These are phyloP conservation scores for Percina caprodes DNA, from an alignment of 2,113 vertebrate genomes.

Conservation along the genomic window DNA sequence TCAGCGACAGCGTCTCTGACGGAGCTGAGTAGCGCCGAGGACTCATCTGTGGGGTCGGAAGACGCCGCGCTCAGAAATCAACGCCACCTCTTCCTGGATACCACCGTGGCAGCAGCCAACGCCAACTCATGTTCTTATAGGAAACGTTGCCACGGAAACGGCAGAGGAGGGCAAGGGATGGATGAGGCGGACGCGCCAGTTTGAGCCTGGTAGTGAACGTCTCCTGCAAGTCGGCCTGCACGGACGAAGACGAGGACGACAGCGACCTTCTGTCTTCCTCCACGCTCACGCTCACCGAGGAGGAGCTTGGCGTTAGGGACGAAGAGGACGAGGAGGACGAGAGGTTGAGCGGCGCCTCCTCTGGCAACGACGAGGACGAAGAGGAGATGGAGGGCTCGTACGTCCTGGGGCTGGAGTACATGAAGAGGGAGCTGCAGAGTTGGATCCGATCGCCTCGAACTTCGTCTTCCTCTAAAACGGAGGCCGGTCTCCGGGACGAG, in stretches of 20 bases:
- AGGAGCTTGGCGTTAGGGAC: constrained; percentile 92
- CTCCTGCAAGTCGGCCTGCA: constrained; percentile 95
- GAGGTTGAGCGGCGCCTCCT: constrained; percentile 88
- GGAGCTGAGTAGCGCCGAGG: constrained; percentile 93
- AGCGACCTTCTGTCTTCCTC: constrained; percentile 98
- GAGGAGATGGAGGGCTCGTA: constrained; percentile 91
- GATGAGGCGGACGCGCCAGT: constrained; percentile 87
- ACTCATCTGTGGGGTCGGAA: constrained; percentile 93
- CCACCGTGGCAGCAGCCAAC: constrained; percentile 74
- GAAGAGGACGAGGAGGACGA: constrained; percentile 92
- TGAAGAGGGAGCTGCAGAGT: constrained; percentile 92
- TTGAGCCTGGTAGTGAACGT: constrained; percentile 99
- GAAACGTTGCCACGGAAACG: constrained; percentile 83
- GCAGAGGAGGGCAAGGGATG: background rate
- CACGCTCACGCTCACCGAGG: constrained; percentile 96
- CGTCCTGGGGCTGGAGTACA: constrained; percentile 91
- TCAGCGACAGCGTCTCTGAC: constrained; percentile 89
- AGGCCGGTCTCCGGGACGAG: constrained; percentile 86
- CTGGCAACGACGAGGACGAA: constrained; percentile 88
- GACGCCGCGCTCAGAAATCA: constrained; percentile 88
- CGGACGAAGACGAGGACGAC: constrained; percentile 96
- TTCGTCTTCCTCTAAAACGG: constrained; percentile 82
- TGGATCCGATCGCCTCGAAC: constrained; percentile 89
- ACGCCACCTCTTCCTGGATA: constrained; percentile 69
- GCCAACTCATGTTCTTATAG: constrained; percentile 86